Conservation (phyloP, 1,140 invertebrate genomes). For the Pseudobourletiella spinata region DNA sequence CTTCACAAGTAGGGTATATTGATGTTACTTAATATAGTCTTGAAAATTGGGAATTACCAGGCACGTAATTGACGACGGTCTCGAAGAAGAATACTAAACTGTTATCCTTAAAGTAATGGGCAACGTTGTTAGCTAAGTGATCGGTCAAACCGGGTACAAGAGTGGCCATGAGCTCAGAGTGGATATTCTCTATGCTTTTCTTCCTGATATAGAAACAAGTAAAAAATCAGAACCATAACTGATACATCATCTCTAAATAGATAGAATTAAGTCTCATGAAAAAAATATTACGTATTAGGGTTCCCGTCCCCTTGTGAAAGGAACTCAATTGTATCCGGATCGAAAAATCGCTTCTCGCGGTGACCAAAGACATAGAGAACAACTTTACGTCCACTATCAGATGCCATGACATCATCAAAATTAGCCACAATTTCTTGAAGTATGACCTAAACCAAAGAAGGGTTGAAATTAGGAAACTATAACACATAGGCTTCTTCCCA, state of each 20-base stretch:
- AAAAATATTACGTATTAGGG: conserved; percentile 44
- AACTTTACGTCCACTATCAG: conserved; percentile 61
- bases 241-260: not conserved
- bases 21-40: too few relatives aligned
- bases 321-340: conserved; percentile 58
- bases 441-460: conserved; percentile 44
- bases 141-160: conserved; percentile 55
- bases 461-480: too few relatives aligned
- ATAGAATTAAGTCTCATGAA: not conserved
- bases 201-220: conserved; percentile 54
- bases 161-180: conserved; percentile 61
- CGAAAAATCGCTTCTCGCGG: conserved; percentile 60
- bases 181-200: conserved; percentile 61
- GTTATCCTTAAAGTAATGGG: conserved; percentile 59
- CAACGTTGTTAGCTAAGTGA: conserved; percentile 51
- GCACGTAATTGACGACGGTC: not conserved
- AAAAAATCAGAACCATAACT: not conserved
- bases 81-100: not conserved
- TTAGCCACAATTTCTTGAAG: conserved; percentile 63
- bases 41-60: too few relatives aligned
- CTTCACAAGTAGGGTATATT: too few relatives aligned
- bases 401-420: conserved; percentile 57
- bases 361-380: conserved; percentile 75
- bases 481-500: too few relatives aligned
- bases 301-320: conserved; percentile 61